A percentile compares a stretch with the other conserved stretches of the same genome.
Evolutionary conservation across 2,113 vertebrate genomes (phyloP).

Genomic region (Furnarius figulus): DNA sequence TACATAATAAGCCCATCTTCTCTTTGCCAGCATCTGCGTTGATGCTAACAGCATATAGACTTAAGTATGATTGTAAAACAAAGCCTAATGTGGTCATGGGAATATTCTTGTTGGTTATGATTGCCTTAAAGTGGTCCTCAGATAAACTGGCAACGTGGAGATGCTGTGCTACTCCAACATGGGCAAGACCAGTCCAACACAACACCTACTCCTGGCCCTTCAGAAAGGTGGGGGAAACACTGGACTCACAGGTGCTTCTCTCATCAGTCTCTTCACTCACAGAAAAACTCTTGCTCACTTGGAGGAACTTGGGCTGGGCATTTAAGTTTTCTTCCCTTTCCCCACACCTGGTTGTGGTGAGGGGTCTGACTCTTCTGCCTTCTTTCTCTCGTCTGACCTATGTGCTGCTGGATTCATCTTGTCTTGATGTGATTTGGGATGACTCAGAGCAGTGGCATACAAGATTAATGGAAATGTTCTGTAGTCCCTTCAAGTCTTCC

Average conservation of each 20-base stretch:
- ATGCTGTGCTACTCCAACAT: neutral
- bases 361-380: neutral
- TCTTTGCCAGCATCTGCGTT: neutral
- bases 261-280: neutral
- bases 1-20: neutral
- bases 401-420: neutral
- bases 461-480: conserved; percentile 42
- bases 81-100: neutral
- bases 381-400: neutral
- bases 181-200: neutral
- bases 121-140: neutral
- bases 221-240: neutral
- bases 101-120: neutral
- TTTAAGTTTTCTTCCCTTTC: neutral
- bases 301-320: neutral
- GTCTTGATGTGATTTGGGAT: neutral
- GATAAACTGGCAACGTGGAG: neutral
- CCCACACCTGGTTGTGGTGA: rapidly evolving
- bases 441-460: neutral
- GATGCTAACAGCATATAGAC: rapidly evolving
- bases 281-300: neutral
- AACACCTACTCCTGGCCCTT: neutral
- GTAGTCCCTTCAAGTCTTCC: neutral
- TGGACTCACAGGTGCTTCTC: neutral
- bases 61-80: neutral